Base-by-base conservation (phyloP, 1,140 invertebrate species). In the Antheraea pernyi region DNA sequence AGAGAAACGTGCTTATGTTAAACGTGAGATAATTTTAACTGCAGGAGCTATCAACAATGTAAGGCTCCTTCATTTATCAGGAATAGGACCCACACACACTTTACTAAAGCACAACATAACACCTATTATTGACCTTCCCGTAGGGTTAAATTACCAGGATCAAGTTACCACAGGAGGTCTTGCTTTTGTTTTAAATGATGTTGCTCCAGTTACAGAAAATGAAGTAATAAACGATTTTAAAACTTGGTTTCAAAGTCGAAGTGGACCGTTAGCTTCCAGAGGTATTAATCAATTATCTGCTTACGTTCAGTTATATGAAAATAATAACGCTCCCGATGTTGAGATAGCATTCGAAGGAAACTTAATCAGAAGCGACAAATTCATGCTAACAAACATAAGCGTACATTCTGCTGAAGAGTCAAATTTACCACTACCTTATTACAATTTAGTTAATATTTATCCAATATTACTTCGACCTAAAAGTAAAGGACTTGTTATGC, bases 401-500 rank as follows among this genome's bases (percentile, higher is more conserved):
- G 83, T 92, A 5, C 84, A 86, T 19, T 78, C 79, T 36, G 80
- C 85, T 3, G 91, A 92, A 78, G 90, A 92, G 77, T 77, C 77
- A 0, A 86, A 83, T 68, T 68, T 89, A 61, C 90, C 90, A 3
- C 64, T 92, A 19, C 72, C 89, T 19, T 92, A 91, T 75, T 92
- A 91, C 70, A 92, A 92, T 76, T 78, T 91, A 76, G 80, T 92
- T n/a, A 85, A 86, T 66, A 78, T 98, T 0, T 95, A 97, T 59
- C 97, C 97, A 0, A 95, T 98, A 91, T 80, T 98, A 42, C 81
- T 99, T n/a, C 93, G 97, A 65, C 97, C 97, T 0, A 95, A 94
- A 76, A 97, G 96, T 76, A 93, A 93, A 72, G 98, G 98, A 1
- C 92, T 94, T 59, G 96, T 99, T 3, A 95, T 95, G 64, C 84